Evolutionary conservation across 2,888 invertebrate genomes (phyloP).

Genomic region (Megalurothrips usitatus): DNA sequence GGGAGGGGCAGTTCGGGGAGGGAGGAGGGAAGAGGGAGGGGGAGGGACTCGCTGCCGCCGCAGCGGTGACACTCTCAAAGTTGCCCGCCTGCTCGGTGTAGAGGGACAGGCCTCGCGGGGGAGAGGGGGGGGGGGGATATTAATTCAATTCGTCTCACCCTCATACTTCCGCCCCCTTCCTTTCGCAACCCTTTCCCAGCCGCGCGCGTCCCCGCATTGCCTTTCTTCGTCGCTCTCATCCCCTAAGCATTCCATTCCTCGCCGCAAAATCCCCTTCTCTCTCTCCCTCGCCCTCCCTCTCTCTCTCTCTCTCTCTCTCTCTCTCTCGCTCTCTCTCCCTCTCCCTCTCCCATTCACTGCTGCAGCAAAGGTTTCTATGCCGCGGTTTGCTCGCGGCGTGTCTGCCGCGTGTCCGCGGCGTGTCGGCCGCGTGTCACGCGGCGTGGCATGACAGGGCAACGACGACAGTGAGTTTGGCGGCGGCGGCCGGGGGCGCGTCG

Average conservation of each 20-base stretch:
- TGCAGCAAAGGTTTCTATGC: no score
- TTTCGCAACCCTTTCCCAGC: not conserved
- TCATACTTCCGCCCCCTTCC: not conserved
- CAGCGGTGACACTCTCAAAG: not conserved
- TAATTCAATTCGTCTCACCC: slow-evolving; percentile 6
- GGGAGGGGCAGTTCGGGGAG: not conserved
- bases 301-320: no score
- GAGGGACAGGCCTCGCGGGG: not conserved
- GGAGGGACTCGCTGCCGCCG: not conserved
- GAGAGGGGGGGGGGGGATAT: not conserved
- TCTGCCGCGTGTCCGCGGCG: not conserved
- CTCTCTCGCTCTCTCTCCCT: no score
- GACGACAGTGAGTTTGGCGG: not conserved
- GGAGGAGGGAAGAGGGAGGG: not conserved
- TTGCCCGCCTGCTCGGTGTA: not conserved
- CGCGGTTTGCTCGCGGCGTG: no score
- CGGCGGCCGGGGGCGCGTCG: not conserved
- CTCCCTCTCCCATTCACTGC: not conserved
- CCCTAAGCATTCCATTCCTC: not conserved
- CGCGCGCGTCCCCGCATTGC: not conserved
- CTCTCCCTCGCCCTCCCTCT: no score
- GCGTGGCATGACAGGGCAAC: not conserved
- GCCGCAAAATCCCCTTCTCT: not conserved
- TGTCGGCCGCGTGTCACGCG: not conserved
- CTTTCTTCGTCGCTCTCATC: not conserved